These are phyloP conservation scores for Pseudanteris insignis DNA, from an alignment of 2,888 invertebrate genomes.

Conservation along the genomic window DNA sequence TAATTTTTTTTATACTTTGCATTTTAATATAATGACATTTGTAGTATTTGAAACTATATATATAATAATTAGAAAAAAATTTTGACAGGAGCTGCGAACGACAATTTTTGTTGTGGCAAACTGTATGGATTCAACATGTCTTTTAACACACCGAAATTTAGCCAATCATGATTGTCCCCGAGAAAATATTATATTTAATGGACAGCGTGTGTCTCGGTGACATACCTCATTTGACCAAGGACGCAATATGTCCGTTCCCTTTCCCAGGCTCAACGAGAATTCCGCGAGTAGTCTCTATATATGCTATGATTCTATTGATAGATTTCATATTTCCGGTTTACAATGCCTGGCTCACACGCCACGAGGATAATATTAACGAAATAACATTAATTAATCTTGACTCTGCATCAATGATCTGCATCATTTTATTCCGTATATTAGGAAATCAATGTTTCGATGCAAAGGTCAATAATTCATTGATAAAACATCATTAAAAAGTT, in stretches of 20 bases:
- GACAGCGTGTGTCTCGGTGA: slow-evolving; percentile 19
- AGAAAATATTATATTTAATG: slow-evolving; percentile 35
- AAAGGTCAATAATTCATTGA: neutral
- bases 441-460: neutral
- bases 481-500: no score
- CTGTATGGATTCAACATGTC: neutral
- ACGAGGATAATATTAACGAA: slow-evolving; percentile 37
- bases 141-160: neutral
- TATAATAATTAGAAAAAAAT: no score
- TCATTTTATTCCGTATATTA: no score
- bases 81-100: no score
- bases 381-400: slow-evolving; percentile 32
- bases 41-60: no score
- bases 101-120: no score
- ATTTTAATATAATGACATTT: no score
- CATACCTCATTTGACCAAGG: slow-evolving; percentile 43
- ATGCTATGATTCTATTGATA: slow-evolving; percentile 42
- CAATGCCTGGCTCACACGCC: slow-evolving; percentile 3
- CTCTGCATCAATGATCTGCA: slow-evolving; percentile 15
- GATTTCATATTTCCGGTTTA: slow-evolving; percentile 40
- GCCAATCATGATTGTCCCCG: slow-evolving; percentile 7
- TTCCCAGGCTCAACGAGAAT: slow-evolving; percentile 28
- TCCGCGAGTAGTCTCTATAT: slow-evolving; percentile 34
- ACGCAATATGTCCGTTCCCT: slow-evolving; percentile 39
- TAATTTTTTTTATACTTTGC: no score